phyloP scores from a whole-genome alignment of 2,113 vertebrate genomes.

The Brachyhypopomus gauderio region DNA sequence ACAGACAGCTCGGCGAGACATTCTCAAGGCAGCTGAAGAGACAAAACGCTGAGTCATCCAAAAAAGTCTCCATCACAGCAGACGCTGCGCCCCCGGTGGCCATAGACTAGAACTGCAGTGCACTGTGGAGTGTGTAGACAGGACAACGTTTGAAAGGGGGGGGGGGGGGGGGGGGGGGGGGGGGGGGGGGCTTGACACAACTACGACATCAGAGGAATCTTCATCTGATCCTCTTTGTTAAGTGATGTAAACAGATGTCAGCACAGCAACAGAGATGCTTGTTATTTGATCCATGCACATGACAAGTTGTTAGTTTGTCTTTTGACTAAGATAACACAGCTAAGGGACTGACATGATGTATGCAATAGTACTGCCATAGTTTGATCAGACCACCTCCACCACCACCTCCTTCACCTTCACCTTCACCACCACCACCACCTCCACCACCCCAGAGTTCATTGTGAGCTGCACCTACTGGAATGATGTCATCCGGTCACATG shows the following conservation, averaged over 20 bases:
- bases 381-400: too few relatives aligned
- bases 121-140: neutral
- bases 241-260: conserved; percentile 17
- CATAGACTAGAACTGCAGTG: neutral
- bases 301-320: too few relatives aligned
- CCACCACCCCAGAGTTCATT: too few relatives aligned
- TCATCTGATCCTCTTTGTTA: neutral
- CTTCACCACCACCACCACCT: too few relatives aligned
- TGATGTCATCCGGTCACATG: too few relatives aligned
- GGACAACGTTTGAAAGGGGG: neutral
- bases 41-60: conserved; percentile 48
- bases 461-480: too few relatives aligned
- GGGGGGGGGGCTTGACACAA: too few relatives aligned
- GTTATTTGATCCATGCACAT: neutral
- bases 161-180: too few relatives aligned
- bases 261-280: neutral
- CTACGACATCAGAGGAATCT: neutral
- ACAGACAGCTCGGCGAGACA: neutral
- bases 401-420: too few relatives aligned
- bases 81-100: conserved; percentile 23
- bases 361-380: too few relatives aligned
- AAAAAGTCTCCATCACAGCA: neutral
- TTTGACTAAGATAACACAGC: too few relatives aligned
- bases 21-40: neutral
- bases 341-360: too few relatives aligned